phyloP scores from a whole-genome alignment of 2,888 invertebrate species.

The Agonopterix arenella region DNA sequence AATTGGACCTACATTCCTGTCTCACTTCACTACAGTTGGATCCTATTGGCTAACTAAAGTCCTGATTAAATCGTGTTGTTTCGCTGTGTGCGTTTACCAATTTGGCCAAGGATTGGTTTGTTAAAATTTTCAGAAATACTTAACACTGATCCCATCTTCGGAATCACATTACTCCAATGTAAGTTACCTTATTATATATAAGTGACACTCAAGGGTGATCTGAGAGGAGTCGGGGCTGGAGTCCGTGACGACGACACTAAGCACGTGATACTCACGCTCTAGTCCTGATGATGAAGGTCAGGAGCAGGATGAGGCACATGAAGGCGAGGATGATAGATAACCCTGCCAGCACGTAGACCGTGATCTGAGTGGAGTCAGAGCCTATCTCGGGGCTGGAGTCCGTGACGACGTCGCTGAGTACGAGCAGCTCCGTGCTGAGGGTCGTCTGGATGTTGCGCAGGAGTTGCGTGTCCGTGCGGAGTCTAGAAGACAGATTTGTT shows the following conservation, averaged over 20 bases:
- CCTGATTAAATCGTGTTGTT: neutral
- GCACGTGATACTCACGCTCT: constrained; percentile 65
- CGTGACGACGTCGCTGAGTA: constrained; percentile 65
- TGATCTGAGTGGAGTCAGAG: constrained; percentile 42
- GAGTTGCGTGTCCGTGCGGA: constrained; percentile 62
- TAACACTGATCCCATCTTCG: neutral
- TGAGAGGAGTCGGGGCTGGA: constrained; percentile 40
- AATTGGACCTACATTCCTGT: too few species aligned
- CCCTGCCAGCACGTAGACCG: constrained; percentile 73
- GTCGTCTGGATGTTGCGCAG: constrained; percentile 52
- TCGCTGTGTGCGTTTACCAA: neutral
- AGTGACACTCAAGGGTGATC: constrained; percentile 61
- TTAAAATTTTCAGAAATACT: too few species aligned
- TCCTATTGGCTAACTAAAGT: neutral
- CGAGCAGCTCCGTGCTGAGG: constrained; percentile 43
- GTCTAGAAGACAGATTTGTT: constrained; percentile 25
- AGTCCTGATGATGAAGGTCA: constrained; percentile 74
- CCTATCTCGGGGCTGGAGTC: constrained; percentile 31
- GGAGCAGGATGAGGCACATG: constrained; percentile 58
- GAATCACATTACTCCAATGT: too few species aligned
- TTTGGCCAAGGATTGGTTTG: neutral
- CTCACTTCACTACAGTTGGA: too few species aligned
- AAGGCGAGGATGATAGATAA: constrained; percentile 70
- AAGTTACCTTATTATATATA: neutral
- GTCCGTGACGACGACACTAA: constrained; percentile 57